phyloP scores from a whole-genome alignment of 2,797 vertebrate species.

The Hippocampus kuda region DNA sequence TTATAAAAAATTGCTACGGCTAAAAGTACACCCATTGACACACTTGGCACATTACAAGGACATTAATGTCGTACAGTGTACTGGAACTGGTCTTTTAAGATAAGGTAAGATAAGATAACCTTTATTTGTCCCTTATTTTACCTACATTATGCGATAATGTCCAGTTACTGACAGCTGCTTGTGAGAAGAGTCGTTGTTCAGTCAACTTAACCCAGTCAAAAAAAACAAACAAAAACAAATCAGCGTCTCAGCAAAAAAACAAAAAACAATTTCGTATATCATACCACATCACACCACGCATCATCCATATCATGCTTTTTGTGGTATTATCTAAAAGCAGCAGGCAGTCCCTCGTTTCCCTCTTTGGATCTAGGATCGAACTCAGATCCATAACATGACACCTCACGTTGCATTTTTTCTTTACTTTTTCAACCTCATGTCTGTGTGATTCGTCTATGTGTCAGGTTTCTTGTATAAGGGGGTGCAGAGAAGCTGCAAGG shows the following conservation, averaged over 20 bases:
- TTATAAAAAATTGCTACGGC: too few relatives aligned
- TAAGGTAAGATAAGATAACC: too few relatives aligned
- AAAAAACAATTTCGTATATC: neutral
- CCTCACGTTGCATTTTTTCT: constrained; percentile 29
- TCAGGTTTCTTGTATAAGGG: neutral
- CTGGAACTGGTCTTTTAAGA: too few relatives aligned
- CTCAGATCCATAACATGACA: constrained; percentile 22
- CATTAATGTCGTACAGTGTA: too few relatives aligned
- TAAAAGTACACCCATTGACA: too few relatives aligned
- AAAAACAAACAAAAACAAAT: neutral
- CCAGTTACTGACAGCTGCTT: neutral
- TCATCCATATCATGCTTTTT: constrained; percentile 4
- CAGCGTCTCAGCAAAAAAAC: neutral
- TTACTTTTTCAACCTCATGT: constrained; percentile 22
- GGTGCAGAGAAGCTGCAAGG: neutral
- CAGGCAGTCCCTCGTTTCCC: neutral
- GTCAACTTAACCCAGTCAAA: too few relatives aligned
- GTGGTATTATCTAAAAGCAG: neutral
- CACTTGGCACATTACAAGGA: too few relatives aligned
- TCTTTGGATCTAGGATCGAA: constrained; percentile 5
- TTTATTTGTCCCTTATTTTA: too few relatives aligned
- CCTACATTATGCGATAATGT: neutral
- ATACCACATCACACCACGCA: constrained; percentile 1
- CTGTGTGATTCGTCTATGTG: constrained; percentile 1
- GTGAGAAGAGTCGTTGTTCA: neutral